These are phyloP conservation scores for Galeopsomyia nigrocyanea DNA, from an alignment of 2,888 invertebrate species.

Conservation along the genomic window DNA sequence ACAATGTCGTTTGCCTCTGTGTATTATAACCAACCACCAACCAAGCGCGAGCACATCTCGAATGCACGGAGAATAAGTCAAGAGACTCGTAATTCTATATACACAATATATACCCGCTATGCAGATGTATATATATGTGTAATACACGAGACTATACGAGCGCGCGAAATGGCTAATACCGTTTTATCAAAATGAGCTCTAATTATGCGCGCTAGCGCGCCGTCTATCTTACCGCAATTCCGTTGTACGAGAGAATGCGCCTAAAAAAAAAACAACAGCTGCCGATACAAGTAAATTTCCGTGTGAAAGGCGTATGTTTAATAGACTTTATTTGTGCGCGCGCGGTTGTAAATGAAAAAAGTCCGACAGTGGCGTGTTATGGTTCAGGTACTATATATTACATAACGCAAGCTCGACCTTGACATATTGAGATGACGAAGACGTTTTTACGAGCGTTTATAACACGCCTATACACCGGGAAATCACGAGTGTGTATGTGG, in stretches of 20 bases:
- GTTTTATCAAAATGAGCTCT: conserved; percentile 40
- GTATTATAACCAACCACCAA: too few relatives aligned
- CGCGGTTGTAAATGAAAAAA: too few relatives aligned
- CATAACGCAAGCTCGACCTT: conserved; percentile 25
- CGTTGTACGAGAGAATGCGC: conserved; percentile 13
- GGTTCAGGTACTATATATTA: too few relatives aligned
- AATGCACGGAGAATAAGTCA: too few relatives aligned
- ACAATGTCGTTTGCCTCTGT: neutral
- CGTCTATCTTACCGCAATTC: conserved; percentile 1
- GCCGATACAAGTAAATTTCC: neutral
- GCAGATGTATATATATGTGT: neutral
- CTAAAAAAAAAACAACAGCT: neutral
- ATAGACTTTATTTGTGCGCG: too few relatives aligned
- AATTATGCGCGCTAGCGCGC: conserved; percentile 14
- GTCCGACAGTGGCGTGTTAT: too few relatives aligned
- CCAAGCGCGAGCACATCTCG: neutral
- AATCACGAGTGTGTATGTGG: too few relatives aligned
- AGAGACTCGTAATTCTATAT: neutral
- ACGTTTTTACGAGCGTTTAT: neutral
- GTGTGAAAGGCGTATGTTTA: too few relatives aligned
- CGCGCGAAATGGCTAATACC: conserved; percentile 18
- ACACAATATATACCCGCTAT: neutral
- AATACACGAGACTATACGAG: neutral
- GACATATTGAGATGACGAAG: conserved; percentile 32
- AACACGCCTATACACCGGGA: too few relatives aligned